Evolutionary conservation across 2,113 vertebrate genomes (phyloP), one percentile per base, ranked within the genome.

Genomic region (Elaphurus davidianus): DNA sequence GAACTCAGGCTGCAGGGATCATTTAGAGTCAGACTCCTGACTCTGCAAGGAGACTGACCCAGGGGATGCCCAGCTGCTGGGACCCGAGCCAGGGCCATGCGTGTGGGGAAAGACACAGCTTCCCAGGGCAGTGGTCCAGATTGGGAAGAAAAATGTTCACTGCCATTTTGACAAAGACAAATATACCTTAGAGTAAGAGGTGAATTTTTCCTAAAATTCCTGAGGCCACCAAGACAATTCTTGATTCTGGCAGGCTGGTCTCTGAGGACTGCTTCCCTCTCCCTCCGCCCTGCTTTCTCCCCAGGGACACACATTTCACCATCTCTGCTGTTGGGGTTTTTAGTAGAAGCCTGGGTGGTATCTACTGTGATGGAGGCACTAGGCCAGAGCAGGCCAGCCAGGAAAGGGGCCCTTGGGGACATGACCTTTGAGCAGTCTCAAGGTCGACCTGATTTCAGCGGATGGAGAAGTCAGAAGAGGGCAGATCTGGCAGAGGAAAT

Each of bases 351-450:
- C 16, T n/a, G 50, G 52, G 50, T 27, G 7, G 4, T 47, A 7
- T 55, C 36, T 67, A 5, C 83, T 57, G 1, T n/a, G 52, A 33
- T 15, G 28, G 6, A 62, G 19, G 13, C 33, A 6, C 0, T 0
- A 45, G 33, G 76, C 47, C 67, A 47, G 64, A 30, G 40, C 30
- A 7, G 17, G 21, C 14, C n/a, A 30, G 6, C 52, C 6, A 0
- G 64, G 12, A 84, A 90, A 45, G 79, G 43, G 36, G 12, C 28
- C 17, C 64, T n/a, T 4, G 3, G 43, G 78, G 10, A 4, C 0
- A 16, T 76, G 52, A n/a, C 78, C 19, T 30, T 9, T 17, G 64
- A 55, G 45, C 36, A 36, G 62, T 23, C 78, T 47, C 12, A 84
- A 64, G 55, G 79, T 62, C 12, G 23, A 84, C 36, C 45, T 64